Conservation (phyloP, 2,113 vertebrate genomes). For the Eidolon helvum region DNA sequence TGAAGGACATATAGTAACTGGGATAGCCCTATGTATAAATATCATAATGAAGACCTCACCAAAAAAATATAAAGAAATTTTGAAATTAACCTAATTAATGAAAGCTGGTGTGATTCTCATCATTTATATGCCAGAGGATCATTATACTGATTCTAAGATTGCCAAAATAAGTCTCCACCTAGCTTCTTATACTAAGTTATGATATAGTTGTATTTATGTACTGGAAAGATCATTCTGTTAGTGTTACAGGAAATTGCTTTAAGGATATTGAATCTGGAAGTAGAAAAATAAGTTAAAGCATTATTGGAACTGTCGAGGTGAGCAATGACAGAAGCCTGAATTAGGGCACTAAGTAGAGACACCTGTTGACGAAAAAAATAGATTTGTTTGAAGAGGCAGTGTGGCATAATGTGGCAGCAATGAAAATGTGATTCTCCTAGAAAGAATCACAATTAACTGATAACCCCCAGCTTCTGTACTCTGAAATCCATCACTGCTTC, state of each 20-base stretch:
- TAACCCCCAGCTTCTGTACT: background rate
- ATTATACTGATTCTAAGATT: background rate
- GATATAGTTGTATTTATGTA: background rate
- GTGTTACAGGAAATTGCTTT: background rate
- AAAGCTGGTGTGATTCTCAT: slow-evolving; percentile 36
- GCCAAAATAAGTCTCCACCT: background rate
- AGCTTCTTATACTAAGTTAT: background rate
- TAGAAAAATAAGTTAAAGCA: background rate
- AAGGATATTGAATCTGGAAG: background rate
- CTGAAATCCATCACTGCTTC: background rate
- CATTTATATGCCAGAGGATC: background rate
- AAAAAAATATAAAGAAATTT: slow-evolving; percentile 23
- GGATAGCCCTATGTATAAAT: background rate
- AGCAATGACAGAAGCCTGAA: background rate
- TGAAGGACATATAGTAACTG: background rate
- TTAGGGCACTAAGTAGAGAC: background rate
- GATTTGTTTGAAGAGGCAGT: background rate
- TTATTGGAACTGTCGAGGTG: background rate
- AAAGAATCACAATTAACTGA: background rate
- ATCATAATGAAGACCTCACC: background rate
- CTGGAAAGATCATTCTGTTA: background rate
- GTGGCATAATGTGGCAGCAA: background rate
- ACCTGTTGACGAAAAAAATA: background rate
- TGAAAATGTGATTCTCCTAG: background rate
- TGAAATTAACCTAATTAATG: slow-evolving; percentile 10